Conservation (phyloP, 2,113 vertebrate genomes). For the Lasiurus borealis region DNA sequence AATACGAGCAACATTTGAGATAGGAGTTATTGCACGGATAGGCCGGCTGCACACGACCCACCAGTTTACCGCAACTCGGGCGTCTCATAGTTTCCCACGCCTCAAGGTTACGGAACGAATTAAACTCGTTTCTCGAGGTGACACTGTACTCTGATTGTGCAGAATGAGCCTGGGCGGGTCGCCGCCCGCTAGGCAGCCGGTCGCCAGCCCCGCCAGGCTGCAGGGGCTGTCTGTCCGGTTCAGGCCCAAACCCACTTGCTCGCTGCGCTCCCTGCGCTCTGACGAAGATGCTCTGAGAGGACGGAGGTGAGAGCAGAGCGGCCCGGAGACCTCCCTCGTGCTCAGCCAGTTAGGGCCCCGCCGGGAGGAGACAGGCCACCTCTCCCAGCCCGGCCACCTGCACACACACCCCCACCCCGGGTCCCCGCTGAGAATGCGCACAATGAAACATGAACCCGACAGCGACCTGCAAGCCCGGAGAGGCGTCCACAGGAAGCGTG, state of each 20-base stretch:
- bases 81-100: too few relatives aligned
- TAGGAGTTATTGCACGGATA: too few relatives aligned
- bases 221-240: neutral
- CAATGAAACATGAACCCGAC: neutral
- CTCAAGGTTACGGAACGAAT: too few relatives aligned
- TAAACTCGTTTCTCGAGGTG: too few relatives aligned
- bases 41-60: too few relatives aligned
- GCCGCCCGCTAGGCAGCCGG: slow-evolving; percentile 31
- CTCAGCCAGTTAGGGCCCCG: neutral
- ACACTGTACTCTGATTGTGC: slow-evolving; percentile 66
- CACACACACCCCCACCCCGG: neutral
- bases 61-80: too few relatives aligned
- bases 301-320: neutral
- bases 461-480: neutral
- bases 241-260: too few relatives aligned
- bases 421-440: neutral
- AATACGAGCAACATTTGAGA: too few relatives aligned
- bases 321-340: neutral
- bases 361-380: neutral
- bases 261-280: neutral
- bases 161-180: slow-evolving; percentile 67
- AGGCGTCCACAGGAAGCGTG: neutral
- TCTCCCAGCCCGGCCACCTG: neutral
- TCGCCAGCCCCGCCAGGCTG: slow-evolving; percentile 35
- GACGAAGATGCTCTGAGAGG: neutral